phyloP scores from a whole-genome alignment of 2,888 invertebrate genomes.

The Abrostola tripartita region DNA sequence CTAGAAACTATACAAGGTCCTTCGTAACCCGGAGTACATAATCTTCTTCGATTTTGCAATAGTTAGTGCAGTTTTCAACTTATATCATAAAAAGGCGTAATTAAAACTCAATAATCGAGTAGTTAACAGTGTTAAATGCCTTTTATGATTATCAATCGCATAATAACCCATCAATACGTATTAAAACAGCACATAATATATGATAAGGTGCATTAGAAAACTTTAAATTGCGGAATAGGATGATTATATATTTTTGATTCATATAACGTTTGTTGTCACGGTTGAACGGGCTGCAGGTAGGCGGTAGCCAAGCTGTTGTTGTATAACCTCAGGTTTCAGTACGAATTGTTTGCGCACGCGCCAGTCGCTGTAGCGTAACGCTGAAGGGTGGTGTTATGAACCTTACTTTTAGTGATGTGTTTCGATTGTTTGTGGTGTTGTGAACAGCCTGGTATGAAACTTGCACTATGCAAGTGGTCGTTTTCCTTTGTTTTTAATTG shows the following conservation, averaged over 20 bases:
- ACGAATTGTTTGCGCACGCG: conserved; percentile 44
- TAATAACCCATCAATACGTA: conserved; percentile 36
- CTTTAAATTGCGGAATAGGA: conserved; percentile 57
- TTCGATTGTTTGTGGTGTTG: conserved; percentile 58
- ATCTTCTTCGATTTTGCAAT: conserved; percentile 12
- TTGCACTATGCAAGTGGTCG: conserved; percentile 3
- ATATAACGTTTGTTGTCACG: conserved; percentile 55
- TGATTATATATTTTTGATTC: conserved; percentile 58
- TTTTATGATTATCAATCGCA: conserved; percentile 35
- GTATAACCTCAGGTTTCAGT: conserved; percentile 62
- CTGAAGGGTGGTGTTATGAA: conserved; percentile 54
- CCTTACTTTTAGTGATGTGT: conserved; percentile 54
- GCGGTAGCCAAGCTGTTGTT: conserved; percentile 45
- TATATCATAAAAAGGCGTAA: conserved; percentile 58
- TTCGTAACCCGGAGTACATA: not conserved
- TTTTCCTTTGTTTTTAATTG: conserved; percentile 10
- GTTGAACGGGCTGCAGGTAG: conserved; percentile 50
- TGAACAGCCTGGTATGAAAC: conserved; percentile 42
- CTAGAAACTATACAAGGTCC: not conserved
- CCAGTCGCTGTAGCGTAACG: conserved; percentile 44
- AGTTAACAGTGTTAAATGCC: conserved; percentile 37
- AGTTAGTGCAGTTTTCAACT: conserved; percentile 57
- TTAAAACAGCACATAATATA: conserved; percentile 44
- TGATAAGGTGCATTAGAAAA: conserved; percentile 57
- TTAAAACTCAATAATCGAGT: conserved; percentile 23